phyloP scores from a whole-genome alignment of 1,140 invertebrate genomes.

The Caerostris extrusa region DNA sequence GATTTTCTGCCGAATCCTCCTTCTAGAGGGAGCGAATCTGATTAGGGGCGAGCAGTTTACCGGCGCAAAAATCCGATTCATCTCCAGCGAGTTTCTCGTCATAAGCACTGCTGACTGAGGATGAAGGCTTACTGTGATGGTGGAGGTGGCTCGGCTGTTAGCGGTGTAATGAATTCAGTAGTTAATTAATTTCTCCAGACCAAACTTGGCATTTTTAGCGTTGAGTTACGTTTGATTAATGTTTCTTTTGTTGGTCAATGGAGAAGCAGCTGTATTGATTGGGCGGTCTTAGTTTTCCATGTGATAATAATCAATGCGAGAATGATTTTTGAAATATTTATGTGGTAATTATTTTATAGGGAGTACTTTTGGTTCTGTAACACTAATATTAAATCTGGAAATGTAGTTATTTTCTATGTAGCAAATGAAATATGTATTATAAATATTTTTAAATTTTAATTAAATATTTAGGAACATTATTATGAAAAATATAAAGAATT shows the following conservation, averaged over 20 bases:
- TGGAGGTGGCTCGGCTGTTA: background rate
- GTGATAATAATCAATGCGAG: too few species aligned
- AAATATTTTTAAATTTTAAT: too few species aligned
- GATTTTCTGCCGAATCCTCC: constrained; percentile 24
- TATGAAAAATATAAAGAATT: too few species aligned
- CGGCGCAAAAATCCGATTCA: constrained; percentile 20
- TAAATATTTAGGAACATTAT: too few species aligned
- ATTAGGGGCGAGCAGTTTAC: background rate
- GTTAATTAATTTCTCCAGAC: background rate
- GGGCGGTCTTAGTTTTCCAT: too few species aligned
- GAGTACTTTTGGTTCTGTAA: too few species aligned
- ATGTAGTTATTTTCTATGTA: too few species aligned
- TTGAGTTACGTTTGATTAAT: background rate
- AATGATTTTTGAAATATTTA: too few species aligned
- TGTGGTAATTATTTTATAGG: too few species aligned
- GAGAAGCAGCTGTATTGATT: background rate
- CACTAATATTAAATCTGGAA: too few species aligned
- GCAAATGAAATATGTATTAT: too few species aligned
- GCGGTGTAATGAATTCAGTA: background rate
- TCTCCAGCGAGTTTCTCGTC: background rate
- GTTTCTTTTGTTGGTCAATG: background rate
- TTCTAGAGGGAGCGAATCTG: background rate
- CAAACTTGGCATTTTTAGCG: background rate
- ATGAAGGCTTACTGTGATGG: background rate
- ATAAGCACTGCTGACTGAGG: background rate